These are phyloP conservation scores for Gallinago stenura DNA, from an alignment of 2,797 vertebrate species.

Conservation along the genomic window DNA sequence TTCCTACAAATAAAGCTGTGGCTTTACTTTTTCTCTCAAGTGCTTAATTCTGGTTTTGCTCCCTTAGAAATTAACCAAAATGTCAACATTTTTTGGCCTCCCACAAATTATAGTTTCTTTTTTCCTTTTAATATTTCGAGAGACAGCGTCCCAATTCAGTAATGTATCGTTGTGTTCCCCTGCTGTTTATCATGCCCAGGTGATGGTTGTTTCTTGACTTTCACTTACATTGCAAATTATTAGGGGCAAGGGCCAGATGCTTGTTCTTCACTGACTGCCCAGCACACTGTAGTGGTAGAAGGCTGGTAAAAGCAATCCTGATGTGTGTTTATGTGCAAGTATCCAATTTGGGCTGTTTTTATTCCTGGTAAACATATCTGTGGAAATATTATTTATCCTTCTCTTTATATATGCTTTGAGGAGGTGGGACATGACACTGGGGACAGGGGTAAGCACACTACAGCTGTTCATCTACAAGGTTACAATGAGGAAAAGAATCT, in stretches of 20 bases:
- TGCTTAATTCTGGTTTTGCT: neutral
- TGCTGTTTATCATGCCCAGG: neutral
- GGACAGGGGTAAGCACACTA: neutral
- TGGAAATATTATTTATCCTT: neutral
- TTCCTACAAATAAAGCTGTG: neutral
- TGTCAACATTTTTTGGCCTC: neutral
- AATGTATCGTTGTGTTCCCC: accelerated
- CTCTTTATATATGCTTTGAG: neutral
- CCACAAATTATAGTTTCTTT: neutral
- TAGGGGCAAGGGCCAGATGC: neutral
- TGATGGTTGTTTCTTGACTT: neutral
- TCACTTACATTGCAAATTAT: neutral
- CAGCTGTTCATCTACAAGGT: neutral
- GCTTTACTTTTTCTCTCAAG: neutral
- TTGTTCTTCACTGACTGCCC: neutral
- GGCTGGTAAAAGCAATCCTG: neutral
- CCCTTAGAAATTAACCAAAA: neutral
- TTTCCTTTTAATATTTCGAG: neutral
- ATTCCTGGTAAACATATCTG: neutral
- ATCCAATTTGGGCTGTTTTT: neutral
- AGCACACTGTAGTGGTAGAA: neutral
- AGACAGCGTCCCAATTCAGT: neutral
- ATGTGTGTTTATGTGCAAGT: neutral
- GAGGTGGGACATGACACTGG: neutral
- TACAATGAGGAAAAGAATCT: neutral